Evolutionary conservation across 2,797 vertebrate species (phyloP), one percentile per base, ranked within the genome.

Genomic region (Enteromius argenteus): DNA sequence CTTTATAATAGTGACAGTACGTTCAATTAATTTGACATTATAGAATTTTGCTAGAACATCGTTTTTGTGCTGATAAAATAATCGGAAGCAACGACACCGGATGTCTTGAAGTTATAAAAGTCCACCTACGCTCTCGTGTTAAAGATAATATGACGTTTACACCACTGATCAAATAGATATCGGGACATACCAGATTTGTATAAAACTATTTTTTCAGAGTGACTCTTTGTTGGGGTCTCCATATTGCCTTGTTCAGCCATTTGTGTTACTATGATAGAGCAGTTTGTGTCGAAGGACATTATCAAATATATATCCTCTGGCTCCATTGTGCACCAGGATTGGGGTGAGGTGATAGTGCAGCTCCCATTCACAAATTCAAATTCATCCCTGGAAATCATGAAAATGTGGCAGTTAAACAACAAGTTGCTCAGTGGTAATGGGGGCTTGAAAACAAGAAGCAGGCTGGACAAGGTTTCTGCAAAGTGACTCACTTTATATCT

Each of bases 271-370:
- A 10, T 87, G 0, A 90, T 39, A 0, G 0, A 87, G 19, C 95
- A 96, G 0, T 0, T 1, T 0, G 93, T 92, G 0, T 79, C 93
- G 49, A 81, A 0, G 0, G 19, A n/a, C 2, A 84, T 5, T 0
- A 93, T 60, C 0, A 1, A 0, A 0, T 14, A 0, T 0, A 95
- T 73, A 0, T 0, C 0, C 0, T 82, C 0, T 0, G 79, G 74
- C 7, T 30, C 0, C 23, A 94, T 92, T 0, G 7, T 27, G 71
- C 95, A 96, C 94, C 94, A 94, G 21, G 89, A 86, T 0, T 60
- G 85, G 67, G 89, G 85, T 0, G 91, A 87, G 4, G 7, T 69
- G 21, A 95, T 83, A 10, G 84, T 80, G 84, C 95, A 95, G 71
- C 13, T 91, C 21, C 35, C 90, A 3, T 5, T 15, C 0, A 67